Evolutionary conservation across 2,888 invertebrate genomes (phyloP).

Genomic region (Agriotes lineatus): DNA sequence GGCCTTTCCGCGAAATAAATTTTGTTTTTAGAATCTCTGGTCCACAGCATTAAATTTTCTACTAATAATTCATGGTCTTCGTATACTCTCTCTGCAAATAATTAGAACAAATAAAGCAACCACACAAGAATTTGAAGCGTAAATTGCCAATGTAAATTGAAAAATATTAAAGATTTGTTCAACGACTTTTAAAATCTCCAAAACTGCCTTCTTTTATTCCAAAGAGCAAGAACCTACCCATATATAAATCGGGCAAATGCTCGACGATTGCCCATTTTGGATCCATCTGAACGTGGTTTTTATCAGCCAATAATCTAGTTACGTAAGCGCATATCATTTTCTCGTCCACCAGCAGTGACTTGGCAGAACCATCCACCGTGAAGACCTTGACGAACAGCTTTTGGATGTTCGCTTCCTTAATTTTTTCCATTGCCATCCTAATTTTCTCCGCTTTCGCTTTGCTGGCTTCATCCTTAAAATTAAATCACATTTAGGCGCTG

Average conservation of each 20-base stretch:
- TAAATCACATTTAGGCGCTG: too few relatives aligned
- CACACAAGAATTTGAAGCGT: background rate
- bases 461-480: slow-evolving; percentile 76
- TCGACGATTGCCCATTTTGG: slow-evolving; percentile 97
- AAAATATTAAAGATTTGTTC: too few relatives aligned
- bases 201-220: too few relatives aligned
- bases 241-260: slow-evolving; percentile 94
- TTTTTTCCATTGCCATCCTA: slow-evolving; percentile 94
- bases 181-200: too few relatives aligned
- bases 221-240: slow-evolving; percentile 85
- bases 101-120: background rate
- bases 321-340: slow-evolving; percentile 96
- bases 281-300: slow-evolving; percentile 77
- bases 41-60: slow-evolving; percentile 97
- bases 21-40: slow-evolving; percentile 96
- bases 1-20: slow-evolving; percentile 87
- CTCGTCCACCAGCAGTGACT: slow-evolving; percentile 96
- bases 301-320: slow-evolving; percentile 90
- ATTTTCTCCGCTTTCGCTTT: slow-evolving; percentile 95
- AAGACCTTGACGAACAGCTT: slow-evolving; percentile 98
- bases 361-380: slow-evolving; percentile 94
- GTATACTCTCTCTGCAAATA: slow-evolving; percentile 87
- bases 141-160: too few relatives aligned
- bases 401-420: slow-evolving; percentile 94
- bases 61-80: slow-evolving; percentile 98